Evolutionary conservation across 2,797 vertebrate species (phyloP).

Genomic region (Protonibea diacanthus): DNA sequence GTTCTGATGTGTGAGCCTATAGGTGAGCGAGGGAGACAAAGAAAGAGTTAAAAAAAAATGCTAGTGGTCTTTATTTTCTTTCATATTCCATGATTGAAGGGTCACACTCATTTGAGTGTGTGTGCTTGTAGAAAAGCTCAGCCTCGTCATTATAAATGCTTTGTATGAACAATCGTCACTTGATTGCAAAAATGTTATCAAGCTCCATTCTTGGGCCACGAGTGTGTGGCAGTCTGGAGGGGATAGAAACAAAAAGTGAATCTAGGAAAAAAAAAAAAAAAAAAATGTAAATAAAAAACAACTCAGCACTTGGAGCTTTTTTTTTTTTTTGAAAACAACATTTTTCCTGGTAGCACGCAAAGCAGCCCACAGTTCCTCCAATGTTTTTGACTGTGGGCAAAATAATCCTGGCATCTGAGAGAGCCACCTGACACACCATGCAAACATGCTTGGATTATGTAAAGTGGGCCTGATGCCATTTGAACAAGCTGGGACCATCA

Average conservation of each 20-base stretch:
- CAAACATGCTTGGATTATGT: conserved; percentile 76
- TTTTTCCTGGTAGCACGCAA: conserved; percentile 40
- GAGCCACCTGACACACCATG: conserved; percentile 65
- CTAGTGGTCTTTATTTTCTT: background rate
- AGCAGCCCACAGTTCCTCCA: conserved; percentile 39
- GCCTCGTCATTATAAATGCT: background rate
- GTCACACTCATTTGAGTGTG: background rate
- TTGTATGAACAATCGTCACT: conserved; percentile 10
- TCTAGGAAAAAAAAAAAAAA: background rate
- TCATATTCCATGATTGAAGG: background rate
- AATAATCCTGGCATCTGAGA: conserved; percentile 64
- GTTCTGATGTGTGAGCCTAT: background rate
- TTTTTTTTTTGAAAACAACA: conserved; percentile 23
- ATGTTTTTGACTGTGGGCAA: conserved; percentile 61
- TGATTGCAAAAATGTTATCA: conserved; percentile 11
- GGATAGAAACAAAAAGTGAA: background rate
- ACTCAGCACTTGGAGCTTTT: background rate
- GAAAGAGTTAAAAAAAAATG: too few species aligned
- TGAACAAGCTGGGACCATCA: conserved; percentile 33
- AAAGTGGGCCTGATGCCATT: conserved; percentile 64
- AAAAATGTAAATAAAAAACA: background rate
- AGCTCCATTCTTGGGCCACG: background rate
- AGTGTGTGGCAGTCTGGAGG: background rate
- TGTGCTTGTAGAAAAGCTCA: background rate
- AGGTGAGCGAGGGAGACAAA: background rate